A percentile compares a stretch with the other conserved stretches of the same genome.
Conservation (phyloP, 2,888 invertebrate genomes). For the Electrophaes corylata region DNA sequence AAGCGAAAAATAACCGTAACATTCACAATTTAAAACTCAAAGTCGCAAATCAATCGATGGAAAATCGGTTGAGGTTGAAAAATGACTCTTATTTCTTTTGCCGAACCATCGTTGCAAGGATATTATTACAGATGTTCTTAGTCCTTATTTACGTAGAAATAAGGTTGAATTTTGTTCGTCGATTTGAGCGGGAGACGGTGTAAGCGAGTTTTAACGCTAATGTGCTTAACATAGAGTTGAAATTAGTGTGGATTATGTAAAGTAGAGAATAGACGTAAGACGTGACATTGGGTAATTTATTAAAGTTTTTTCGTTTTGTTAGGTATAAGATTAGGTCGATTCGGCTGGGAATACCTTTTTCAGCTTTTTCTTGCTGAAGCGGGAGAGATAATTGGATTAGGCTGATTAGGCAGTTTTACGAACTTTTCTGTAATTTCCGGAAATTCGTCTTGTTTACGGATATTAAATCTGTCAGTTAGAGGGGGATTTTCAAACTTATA, state of each 20-base stretch:
- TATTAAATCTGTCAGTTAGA: constrained; percentile 14
- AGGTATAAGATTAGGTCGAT: constrained; percentile 50
- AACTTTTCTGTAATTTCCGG: constrained; percentile 35
- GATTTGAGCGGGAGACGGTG: background rate
- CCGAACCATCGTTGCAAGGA: constrained; percentile 33
- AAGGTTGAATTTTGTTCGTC: constrained; percentile 6
- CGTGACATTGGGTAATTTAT: constrained; percentile 68
- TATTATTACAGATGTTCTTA: constrained; percentile 11
- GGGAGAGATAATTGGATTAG: constrained; percentile 57
- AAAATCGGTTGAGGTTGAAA: constrained; percentile 17
- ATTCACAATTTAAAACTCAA: constrained; percentile 1
- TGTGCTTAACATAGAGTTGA: constrained; percentile 13
- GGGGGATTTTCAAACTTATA: too few species aligned
- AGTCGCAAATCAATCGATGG: constrained; percentile 15
- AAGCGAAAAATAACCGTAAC: constrained; percentile 14
- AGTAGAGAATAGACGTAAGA: constrained; percentile 28
- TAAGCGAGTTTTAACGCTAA: constrained; percentile 17
- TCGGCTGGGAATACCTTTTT: constrained; percentile 46
- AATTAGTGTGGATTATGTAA: constrained; percentile 13
- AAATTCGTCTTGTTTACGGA: constrained; percentile 43
- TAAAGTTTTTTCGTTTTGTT: constrained; percentile 51
- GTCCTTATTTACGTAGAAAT: background rate
- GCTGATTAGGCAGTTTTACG: constrained; percentile 53
- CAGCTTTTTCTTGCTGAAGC: constrained; percentile 39
- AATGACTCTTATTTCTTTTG: constrained; percentile 29